Evolutionary conservation across 2,113 vertebrate genomes (phyloP).

Genomic region (Erythrocercus mccallii): DNA sequence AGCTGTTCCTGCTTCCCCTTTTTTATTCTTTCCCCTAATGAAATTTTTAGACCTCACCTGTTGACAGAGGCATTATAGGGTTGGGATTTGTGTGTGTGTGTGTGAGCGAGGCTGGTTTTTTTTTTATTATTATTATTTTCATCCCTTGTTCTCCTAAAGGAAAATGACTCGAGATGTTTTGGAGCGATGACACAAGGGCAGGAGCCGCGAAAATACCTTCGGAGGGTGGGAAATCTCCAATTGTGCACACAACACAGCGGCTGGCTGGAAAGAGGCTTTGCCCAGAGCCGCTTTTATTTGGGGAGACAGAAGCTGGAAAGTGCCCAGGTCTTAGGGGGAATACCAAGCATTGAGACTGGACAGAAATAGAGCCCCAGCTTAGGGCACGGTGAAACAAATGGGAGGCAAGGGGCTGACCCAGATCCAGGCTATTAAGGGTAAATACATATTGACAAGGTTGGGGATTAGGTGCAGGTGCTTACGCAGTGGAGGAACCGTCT

Average conservation of each 20-base stretch:
- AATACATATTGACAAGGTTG: constrained; percentile 19
- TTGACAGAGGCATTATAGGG: constrained; percentile 39
- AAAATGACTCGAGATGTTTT: constrained; percentile 39
- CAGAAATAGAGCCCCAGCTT: constrained; percentile 50
- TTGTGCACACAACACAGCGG: neutral
- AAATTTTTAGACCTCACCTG: constrained; percentile 80
- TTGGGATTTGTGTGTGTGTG: neutral
- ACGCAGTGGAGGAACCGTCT: neutral
- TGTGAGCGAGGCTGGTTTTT: neutral
- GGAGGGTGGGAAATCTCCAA: constrained; percentile 38
- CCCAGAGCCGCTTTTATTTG: neutral
- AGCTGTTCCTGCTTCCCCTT: constrained; percentile 70
- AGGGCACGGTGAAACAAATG: constrained; percentile 1
- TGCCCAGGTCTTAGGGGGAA: constrained; percentile 44
- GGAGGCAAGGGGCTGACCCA: constrained; percentile 15
- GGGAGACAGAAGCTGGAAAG: constrained; percentile 23
- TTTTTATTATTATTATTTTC: neutral
- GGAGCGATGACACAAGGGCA: neutral
- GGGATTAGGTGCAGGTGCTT: constrained; percentile 26
- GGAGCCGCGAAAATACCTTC: neutral
- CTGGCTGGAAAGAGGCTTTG: constrained; percentile 1
- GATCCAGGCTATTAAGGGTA: constrained; percentile 19
- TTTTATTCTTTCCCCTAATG: constrained; percentile 12
- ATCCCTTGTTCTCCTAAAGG: constrained; percentile 33
- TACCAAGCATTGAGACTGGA: neutral